Conservation (phyloP, 2,113 vertebrate species). For the Elaphurus davidianus region DNA sequence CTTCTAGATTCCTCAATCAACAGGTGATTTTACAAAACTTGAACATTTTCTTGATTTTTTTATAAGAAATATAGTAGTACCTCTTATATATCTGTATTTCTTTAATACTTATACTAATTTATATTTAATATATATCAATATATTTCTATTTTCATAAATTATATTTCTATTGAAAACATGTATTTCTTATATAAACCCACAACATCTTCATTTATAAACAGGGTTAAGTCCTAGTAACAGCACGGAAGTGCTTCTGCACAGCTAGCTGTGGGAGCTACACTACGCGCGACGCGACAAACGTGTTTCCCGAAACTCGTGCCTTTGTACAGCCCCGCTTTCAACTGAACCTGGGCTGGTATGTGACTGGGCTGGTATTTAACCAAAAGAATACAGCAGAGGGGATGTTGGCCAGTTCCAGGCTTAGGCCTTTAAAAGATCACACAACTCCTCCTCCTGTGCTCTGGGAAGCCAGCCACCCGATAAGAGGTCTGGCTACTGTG, state of each 20-base stretch:
- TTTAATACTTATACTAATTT: background rate
- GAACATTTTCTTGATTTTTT: background rate
- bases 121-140: background rate
- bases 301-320: background rate
- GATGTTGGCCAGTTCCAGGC: background rate
- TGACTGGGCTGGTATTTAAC: background rate
- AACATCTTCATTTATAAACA: background rate
- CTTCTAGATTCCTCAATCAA: background rate
- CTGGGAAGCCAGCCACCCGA: background rate
- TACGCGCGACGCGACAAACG: accelerated
- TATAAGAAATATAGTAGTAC: background rate
- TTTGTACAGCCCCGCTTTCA: background rate
- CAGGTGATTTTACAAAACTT: background rate
- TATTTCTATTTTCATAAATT: background rate
- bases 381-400: background rate
- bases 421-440: background rate
- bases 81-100: background rate
- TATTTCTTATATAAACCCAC: background rate
- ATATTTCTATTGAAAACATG: background rate
- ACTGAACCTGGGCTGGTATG: background rate
- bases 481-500: background rate
- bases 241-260: background rate
- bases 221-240: background rate
- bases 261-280: background rate
- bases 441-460: background rate